Evolutionary conservation across 2,888 invertebrate species (phyloP).

Genomic region (Cephus nigrinus): DNA sequence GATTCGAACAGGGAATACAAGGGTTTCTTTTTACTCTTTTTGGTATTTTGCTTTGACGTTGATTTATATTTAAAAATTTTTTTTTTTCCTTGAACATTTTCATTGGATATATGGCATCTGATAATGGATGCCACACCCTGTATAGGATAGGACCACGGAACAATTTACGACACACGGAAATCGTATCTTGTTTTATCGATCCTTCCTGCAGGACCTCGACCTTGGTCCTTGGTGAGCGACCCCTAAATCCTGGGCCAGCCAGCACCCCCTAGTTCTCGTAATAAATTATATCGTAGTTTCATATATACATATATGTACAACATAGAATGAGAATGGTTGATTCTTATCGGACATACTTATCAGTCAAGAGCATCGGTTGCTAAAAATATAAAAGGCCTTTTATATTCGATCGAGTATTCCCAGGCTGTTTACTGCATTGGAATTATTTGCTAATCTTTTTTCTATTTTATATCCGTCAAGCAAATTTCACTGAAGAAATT

Average conservation of each 20-base stretch:
- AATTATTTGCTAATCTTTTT: not conserved
- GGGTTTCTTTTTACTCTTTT: not conserved
- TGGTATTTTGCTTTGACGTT: not conserved
- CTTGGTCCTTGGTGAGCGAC: slow-evolving; percentile 52
- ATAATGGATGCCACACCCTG: not conserved
- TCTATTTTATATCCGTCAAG: not conserved
- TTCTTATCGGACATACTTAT: not conserved
- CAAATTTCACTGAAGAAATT: not conserved
- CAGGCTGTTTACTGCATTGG: not conserved
- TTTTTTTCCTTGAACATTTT: not conserved
- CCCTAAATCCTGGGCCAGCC: slow-evolving; percentile 37
- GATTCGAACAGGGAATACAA: not conserved
- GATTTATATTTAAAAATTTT: not conserved
- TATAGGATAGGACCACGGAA: not conserved
- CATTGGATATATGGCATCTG: not conserved
- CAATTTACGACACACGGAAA: not conserved
- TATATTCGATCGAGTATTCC: not conserved
- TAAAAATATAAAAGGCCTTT: not conserved
- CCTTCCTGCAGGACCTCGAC: slow-evolving; percentile 53
- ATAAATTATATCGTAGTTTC: not conserved
- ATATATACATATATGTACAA: too few relatives aligned
- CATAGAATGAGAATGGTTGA: not conserved
- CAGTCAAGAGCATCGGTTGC: not conserved
- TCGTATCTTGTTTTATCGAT: slow-evolving; percentile 42
- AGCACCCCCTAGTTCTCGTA: not conserved